Conservation (phyloP, 2,888 invertebrate genomes). For the Idaea dimidiata region DNA sequence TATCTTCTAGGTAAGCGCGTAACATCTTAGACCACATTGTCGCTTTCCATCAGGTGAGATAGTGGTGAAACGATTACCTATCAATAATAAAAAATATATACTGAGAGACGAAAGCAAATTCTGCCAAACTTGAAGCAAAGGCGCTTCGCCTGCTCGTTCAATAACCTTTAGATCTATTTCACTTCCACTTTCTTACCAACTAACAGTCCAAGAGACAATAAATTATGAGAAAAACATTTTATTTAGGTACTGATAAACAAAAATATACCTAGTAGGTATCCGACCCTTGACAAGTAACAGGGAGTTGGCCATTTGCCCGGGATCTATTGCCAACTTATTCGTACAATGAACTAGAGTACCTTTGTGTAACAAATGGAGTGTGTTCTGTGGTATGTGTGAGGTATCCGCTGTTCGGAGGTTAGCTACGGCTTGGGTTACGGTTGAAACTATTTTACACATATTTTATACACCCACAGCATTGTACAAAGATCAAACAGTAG, state of each 20-base stretch:
- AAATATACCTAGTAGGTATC: not conserved
- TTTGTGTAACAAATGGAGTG: not conserved
- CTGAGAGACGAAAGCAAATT: too few relatives aligned
- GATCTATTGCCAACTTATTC: constrained; percentile 1
- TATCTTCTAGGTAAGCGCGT: too few relatives aligned
- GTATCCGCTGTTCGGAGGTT: not conserved
- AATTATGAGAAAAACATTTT: not conserved
- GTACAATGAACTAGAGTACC: not conserved
- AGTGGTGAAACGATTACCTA: too few relatives aligned
- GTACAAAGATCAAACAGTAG: too few relatives aligned
- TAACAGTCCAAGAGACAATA: not conserved
- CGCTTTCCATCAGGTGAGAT: too few relatives aligned
- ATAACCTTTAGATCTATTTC: too few relatives aligned
- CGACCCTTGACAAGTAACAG: not conserved
- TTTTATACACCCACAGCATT: not conserved
- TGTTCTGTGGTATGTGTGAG: not conserved
- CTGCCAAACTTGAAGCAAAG: too few relatives aligned
- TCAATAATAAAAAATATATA: too few relatives aligned
- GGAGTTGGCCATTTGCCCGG: constrained; percentile 1
- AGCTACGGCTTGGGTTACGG: not conserved
- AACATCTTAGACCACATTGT: too few relatives aligned
- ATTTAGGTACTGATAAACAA: not conserved
- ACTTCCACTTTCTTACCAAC: too few relatives aligned
- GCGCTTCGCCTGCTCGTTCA: too few relatives aligned
- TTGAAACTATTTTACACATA: not conserved